These are phyloP conservation scores for Phalanger gymnotis DNA, from an alignment of 2,797 vertebrate genomes.

Conservation along the genomic window DNA sequence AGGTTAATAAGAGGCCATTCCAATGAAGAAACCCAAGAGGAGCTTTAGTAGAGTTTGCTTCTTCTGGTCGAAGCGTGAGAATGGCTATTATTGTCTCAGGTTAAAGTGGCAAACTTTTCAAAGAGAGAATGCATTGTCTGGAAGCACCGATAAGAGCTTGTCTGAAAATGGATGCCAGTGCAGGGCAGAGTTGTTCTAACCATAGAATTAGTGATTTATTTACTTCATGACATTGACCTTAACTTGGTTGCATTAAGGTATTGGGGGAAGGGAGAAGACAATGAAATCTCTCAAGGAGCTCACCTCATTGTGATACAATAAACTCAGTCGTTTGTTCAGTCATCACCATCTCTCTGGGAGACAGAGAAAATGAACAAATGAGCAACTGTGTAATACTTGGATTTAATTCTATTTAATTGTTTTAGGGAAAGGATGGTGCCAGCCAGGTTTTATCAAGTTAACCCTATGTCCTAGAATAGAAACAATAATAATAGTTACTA, in stretches of 20 bases:
- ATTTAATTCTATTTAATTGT: constrained; percentile 43
- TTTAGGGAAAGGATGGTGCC: not conserved
- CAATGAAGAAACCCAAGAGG: constrained; percentile 65
- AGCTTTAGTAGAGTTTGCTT: constrained; percentile 25
- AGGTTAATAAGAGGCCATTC: constrained; percentile 64
- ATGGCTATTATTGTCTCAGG: constrained; percentile 66
- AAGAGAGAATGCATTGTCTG: constrained; percentile 63
- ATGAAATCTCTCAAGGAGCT: constrained; percentile 27
- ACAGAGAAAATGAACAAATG: not conserved
- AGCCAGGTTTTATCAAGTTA: not conserved
- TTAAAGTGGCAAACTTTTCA: constrained; percentile 42
- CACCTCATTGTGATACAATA: constrained; percentile 54
- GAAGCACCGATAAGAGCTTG: constrained; percentile 27
- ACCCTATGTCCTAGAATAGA: not conserved
- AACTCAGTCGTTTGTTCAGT: not conserved
- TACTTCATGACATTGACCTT: constrained; percentile 44
- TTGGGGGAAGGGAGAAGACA: constrained; percentile 39
- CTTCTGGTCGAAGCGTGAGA: constrained; percentile 26
- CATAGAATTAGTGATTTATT: constrained; percentile 39
- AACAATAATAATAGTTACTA: not conserved
- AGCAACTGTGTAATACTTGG: not conserved
- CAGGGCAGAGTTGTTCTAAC: constrained; percentile 16
- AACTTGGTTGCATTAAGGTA: constrained; percentile 49
- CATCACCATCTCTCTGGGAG: not conserved
- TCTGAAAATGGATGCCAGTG: not conserved